Conservation (phyloP, 2,797 vertebrate genomes). For the Vultur gryphus region DNA sequence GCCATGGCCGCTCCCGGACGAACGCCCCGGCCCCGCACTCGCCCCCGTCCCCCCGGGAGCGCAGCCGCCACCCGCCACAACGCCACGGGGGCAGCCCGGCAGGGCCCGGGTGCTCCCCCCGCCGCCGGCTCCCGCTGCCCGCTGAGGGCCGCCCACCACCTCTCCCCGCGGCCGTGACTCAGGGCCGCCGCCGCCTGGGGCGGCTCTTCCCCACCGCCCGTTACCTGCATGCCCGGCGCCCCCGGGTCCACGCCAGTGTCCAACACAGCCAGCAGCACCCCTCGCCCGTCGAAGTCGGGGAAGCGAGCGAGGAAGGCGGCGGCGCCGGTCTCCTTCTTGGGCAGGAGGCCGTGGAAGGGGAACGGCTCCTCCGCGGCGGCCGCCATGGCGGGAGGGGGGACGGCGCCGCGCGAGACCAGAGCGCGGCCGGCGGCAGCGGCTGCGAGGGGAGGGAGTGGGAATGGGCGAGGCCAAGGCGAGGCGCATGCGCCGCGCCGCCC, state of each 20-base stretch:
- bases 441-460: rapidly evolving
- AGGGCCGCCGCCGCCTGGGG: conserved; percentile 43
- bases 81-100: not conserved
- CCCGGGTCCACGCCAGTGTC: conserved; percentile 97
- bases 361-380: conserved; percentile 89
- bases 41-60: too few relatives aligned
- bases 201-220: not conserved
- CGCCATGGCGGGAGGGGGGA: conserved; percentile 81
- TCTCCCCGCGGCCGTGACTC: not conserved
- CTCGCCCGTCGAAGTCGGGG: conserved; percentile 92
- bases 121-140: too few relatives aligned
- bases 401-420: not conserved
- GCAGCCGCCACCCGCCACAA: not conserved
- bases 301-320: conserved; percentile 88
- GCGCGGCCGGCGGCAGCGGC: not conserved
- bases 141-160: not conserved
- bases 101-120: not conserved
- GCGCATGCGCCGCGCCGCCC: not conserved
- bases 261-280: conserved; percentile 89
- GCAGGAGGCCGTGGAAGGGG: conserved; percentile 93
- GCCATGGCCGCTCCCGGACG: not conserved
- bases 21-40: not conserved
- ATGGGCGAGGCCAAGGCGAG: not conserved
- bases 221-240: conserved; percentile 97
- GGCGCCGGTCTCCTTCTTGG: conserved; percentile 96